Percentiles rank a stretch among this genome's conserved stretches.
Conservation (phyloP, 2,888 invertebrate genomes). For the Limnephilus lunatus region DNA sequence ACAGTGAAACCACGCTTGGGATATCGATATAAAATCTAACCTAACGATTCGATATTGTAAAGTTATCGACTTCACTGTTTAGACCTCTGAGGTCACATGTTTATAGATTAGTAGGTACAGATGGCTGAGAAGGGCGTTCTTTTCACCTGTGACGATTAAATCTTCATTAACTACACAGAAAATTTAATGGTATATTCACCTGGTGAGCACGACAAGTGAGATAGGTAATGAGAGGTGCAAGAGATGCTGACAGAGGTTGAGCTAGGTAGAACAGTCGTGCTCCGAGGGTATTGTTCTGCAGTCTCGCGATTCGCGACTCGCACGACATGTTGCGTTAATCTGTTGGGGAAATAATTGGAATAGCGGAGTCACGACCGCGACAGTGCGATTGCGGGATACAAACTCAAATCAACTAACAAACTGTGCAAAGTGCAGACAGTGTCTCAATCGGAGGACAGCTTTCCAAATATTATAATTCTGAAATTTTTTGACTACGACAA, state of each 20-base stretch:
- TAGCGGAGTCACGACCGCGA: slow-evolving; percentile 11
- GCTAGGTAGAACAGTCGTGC: neutral
- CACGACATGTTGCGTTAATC: slow-evolving; percentile 16
- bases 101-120: no score
- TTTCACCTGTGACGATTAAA: no score
- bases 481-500: no score
- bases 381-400: neutral
- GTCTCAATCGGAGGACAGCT: neutral
- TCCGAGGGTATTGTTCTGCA: neutral
- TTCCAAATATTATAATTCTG: neutral
- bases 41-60: no score
- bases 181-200: neutral
- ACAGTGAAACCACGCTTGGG: no score
- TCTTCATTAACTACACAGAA: no score
- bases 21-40: no score
- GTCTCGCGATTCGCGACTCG: neutral
- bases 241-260: neutral
- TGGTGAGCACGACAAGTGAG: neutral
- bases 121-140: no score
- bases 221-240: neutral
- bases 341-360: neutral
- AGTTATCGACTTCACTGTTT: no score
- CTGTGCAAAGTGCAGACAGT: neutral
- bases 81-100: no score
- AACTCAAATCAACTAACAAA: neutral